Percentiles rank a stretch among this genome's conserved stretches.
Conservation (phyloP, 2,888 invertebrate species). For the Neocrepidodera transversa region DNA sequence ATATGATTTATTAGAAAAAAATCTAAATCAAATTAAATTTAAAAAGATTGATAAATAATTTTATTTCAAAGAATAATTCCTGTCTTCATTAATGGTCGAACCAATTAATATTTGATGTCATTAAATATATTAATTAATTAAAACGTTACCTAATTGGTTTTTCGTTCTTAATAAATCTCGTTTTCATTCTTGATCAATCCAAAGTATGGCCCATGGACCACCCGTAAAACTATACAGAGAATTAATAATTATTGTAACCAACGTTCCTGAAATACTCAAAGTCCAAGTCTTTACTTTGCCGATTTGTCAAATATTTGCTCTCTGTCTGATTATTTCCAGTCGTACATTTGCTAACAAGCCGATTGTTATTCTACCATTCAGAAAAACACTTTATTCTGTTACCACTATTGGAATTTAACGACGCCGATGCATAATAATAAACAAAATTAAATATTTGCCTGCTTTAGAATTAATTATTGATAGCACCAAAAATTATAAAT, state of each 20-base stretch:
- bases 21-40: no score
- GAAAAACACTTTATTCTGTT: not conserved
- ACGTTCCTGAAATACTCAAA: constrained; percentile 44
- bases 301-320: constrained; percentile 41
- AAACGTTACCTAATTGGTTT: constrained; percentile 25
- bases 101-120: constrained; percentile 11
- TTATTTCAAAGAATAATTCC: no score
- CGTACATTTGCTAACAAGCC: constrained; percentile 17
- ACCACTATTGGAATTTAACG: no score
- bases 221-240: constrained; percentile 48
- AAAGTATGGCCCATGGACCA: constrained; percentile 39
- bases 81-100: no score
- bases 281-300: constrained; percentile 37
- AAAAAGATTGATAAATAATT: no score
- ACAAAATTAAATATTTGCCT: no score
- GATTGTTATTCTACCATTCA: not conserved
- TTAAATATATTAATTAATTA: constrained; percentile 29
- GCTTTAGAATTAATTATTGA: no score
- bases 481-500: no score
- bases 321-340: constrained; percentile 31
- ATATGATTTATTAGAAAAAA: no score
- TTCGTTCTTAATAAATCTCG: constrained; percentile 32
- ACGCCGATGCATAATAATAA: no score
- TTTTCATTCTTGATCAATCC: constrained; percentile 16
- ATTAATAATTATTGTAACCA: constrained; percentile 48